These are phyloP conservation scores for Ginglymostoma cirratum DNA, from an alignment of 2,113 vertebrate genomes.

Conservation along the genomic window DNA sequence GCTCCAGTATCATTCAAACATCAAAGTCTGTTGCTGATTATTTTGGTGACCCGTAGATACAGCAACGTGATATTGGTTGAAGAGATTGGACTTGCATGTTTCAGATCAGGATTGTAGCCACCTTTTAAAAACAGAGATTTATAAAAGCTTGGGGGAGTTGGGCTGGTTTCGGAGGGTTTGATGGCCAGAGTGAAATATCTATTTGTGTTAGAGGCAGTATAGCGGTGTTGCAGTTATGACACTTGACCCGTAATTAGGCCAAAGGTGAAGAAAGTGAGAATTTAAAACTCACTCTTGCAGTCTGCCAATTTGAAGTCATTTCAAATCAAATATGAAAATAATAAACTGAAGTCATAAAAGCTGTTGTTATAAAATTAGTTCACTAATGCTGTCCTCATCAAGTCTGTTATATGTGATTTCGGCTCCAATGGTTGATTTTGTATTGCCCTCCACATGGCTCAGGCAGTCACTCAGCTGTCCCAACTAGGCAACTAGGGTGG, in stretches of 20 bases:
- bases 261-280: background rate
- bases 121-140: background rate
- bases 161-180: background rate
- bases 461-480: background rate
- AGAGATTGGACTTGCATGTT: background rate
- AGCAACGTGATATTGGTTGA: background rate
- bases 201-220: background rate
- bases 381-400: background rate
- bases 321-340: background rate
- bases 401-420: background rate
- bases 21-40: background rate
- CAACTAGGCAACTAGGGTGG: background rate
- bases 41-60: background rate
- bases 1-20: background rate
- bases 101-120: background rate
- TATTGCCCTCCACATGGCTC: background rate
- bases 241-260: background rate
- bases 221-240: background rate
- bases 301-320: background rate
- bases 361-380: background rate
- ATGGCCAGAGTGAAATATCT: background rate
- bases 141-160: background rate
- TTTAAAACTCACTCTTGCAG: background rate
- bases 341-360: background rate
- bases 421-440: background rate